Evolutionary conservation across 2,113 vertebrate species (phyloP).

Genomic region (Ploceus nigricollis): DNA sequence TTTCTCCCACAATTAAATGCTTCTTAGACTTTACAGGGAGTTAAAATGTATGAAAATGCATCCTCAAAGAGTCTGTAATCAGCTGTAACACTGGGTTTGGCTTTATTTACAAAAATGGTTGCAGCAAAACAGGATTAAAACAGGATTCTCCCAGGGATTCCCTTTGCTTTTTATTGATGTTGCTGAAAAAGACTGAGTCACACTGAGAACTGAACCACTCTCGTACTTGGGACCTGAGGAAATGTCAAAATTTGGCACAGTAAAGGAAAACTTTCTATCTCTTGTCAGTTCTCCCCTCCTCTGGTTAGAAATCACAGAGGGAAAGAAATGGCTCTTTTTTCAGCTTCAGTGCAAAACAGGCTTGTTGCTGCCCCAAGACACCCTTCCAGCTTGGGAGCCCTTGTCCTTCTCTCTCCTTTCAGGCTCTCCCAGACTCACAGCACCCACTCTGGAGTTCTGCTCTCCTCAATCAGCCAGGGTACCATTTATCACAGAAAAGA

Average conservation of each 20-base stretch:
- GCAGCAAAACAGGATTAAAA: background rate
- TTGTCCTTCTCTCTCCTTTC: background rate
- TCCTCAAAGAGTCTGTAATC: background rate
- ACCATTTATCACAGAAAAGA: constrained; percentile 31
- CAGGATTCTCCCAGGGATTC: background rate
- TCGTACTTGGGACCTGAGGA: background rate
- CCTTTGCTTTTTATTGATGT: background rate
- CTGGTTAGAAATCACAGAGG: background rate
- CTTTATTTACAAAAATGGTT: background rate
- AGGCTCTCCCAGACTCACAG: background rate
- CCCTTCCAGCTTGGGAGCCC: background rate
- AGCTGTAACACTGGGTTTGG: background rate
- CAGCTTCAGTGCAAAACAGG: background rate
- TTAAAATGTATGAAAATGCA: background rate
- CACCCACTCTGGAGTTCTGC: background rate
- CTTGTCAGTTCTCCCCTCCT: background rate
- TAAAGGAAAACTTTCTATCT: background rate
- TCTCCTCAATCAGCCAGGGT: background rate
- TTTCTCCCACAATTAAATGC: background rate
- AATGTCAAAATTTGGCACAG: background rate
- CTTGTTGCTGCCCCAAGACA: background rate
- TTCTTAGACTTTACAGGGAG: background rate
- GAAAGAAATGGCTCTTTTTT: background rate
- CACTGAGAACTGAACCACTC: background rate
- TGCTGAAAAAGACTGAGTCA: background rate